Evolutionary conservation across 2,113 vertebrate species (phyloP), one percentile per base, ranked within the genome.

Genomic region (Ibidorhyncha struthersii): DNA sequence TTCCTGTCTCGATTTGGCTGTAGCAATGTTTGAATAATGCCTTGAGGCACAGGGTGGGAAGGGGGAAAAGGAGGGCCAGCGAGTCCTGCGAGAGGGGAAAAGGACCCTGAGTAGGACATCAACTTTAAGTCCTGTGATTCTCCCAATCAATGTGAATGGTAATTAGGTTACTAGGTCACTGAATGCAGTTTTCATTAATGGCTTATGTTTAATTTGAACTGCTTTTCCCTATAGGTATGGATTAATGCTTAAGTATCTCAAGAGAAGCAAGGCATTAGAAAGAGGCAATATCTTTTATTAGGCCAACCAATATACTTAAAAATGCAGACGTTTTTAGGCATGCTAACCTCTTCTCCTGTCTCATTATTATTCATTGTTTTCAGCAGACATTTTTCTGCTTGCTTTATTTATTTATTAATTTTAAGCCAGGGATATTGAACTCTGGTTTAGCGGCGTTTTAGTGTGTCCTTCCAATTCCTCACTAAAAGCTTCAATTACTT

Each of bases 141-240:
- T 91, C 62, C 76, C 55, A 77, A 74, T 88, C 74, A 83, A 25
- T 83, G 58, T 12, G 70, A 86, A 86, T 62, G 67, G 74, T 96
- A 97, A 97, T 97, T 95, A 91, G 96, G 97, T 97, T 84, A 97
- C 86, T 96, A 84, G 86, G 91, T 95, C 95, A 93, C 27, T 12
- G 93, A 87, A 95, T 72, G 83, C 81, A 93, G 45, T 80, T 97
- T 97, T 96, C 91, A 85, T 96, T 96, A 96, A 95, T 70, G 89
- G 81, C 62, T 96, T 74, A 73, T 80, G 58, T 96, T 96, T 97
- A 93, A 96, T 97, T 96, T 96, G 78, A 95, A 84, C 53, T 87
- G 82, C 92, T 94, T 86, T 67, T 95, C 97, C 97, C 96, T 73
- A 82, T 53, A 94, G 94, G 66, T 96, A 91, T 47, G 66, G 80